Percentiles rank a stretch among this genome's conserved stretches.
Conservation (phyloP, 2,113 vertebrate genomes). For the Phalacrocorax carbo region DNA sequence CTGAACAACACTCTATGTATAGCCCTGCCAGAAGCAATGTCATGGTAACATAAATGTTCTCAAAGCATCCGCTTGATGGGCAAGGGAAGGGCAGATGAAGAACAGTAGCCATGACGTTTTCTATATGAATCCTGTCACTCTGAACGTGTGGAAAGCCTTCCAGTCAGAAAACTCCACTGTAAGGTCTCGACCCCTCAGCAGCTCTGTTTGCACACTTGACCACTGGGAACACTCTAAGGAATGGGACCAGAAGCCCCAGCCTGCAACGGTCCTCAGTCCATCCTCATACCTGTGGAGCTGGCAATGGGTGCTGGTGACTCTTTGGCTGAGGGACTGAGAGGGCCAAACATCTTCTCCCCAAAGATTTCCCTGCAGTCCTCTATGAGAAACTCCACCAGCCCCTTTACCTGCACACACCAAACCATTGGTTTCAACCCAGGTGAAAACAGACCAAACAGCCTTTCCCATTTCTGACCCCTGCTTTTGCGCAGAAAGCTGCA, state of each 20-base stretch:
- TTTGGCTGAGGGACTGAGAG: constrained; percentile 74
- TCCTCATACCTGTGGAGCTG: constrained; percentile 60
- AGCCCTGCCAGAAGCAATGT: neutral
- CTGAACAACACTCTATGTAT: neutral
- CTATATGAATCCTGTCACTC: neutral
- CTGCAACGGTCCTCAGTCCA: neutral
- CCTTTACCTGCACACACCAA: constrained; percentile 72
- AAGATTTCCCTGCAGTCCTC: constrained; percentile 81
- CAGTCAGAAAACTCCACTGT: neutral
- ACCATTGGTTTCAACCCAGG: neutral
- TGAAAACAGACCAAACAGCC: neutral
- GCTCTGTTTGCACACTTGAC: neutral
- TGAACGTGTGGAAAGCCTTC: neutral
- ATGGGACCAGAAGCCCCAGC: neutral
- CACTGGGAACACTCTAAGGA: neutral
- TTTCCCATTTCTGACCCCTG: neutral
- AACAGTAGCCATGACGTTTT: neutral
- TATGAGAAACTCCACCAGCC: constrained; percentile 83
- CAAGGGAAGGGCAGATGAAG: neutral
- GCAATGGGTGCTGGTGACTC: constrained; percentile 64
- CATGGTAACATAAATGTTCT: neutral
- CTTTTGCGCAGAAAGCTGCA: neutral
- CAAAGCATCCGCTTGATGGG: neutral
- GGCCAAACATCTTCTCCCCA: constrained; percentile 73
- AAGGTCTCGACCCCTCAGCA: neutral